Evolutionary conservation across 1,140 invertebrate species (phyloP), one percentile per base, ranked within the genome.

Genomic region (Matsumurasca onukii): DNA sequence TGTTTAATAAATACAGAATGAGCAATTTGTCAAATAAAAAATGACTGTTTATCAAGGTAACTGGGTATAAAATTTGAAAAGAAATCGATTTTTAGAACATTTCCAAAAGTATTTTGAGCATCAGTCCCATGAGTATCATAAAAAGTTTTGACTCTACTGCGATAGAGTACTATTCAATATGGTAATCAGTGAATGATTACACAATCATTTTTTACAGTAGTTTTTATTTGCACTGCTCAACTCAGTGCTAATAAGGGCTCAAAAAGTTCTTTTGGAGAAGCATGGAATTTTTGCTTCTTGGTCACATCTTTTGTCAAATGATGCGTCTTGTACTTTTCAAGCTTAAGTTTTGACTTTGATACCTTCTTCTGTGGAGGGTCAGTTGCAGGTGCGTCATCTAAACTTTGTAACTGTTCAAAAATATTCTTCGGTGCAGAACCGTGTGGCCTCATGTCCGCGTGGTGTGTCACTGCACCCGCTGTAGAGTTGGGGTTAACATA

Each of bases 401-500:
- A 75, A 76, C 90, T 83, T 70, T 88, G 84, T 66, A 93, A 75
- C 39, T 89, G 90, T 76, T 93, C 91, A 49, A 92, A 87, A 68
- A 93, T 93, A 76, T 93, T 93, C 73, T 90, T 90, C 0, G 91
- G 91, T 73, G 86, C 83, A 1, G 81, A 65, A 69, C 31, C n/a
- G 57, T 80, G 68, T 83, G 74, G 2, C 81, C 81, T 61, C 77
- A 76, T 79, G 75, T 62, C 15, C 25, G 30, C n/a, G 20, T 49
- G 17, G 17, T 52, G 20, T n/a, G n/a, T n/a, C 55, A 27, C 20
- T 30, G 59, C 66, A 17, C 22, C 13, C 20, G 61, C 73, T 20
- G 82, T 84, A 2, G 79, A 78, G 71, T 92, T 92, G 76, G 90
- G 89, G 69, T 91, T 91, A 5, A 76, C 77, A 75, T 93, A 92